Base-by-base conservation (phyloP, 2,888 invertebrate species). In the Nomada lathburiana region DNA sequence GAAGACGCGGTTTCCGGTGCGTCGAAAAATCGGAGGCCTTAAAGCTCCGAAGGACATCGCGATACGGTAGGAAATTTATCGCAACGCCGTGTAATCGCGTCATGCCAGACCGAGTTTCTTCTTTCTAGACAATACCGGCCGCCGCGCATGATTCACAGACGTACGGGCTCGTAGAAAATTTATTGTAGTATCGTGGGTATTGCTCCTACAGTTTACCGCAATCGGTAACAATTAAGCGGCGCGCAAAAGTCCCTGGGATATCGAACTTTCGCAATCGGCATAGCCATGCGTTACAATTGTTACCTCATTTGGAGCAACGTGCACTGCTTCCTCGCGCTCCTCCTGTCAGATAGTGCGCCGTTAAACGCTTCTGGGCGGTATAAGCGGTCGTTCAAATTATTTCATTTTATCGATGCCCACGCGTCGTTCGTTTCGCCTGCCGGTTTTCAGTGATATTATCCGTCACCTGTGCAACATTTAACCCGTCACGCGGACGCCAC, bases 111-210 rank as follows among this genome's bases (percentile, higher is more conserved):
- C 67, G 79, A 82, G 86, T 80, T 86, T 80, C 84, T 86, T 86
- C 82, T 84, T 82, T 80, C 74, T 63, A 80, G 82, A 75, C 86
- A 80, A 80, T 82, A 70, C 76, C 82, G 67, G 79, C 79, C 76
- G 86, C 77, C 55, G 83, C 86, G 84, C 86, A 84, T 86, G 86
- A 86, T 84, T 77, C 86, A 84, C 86, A 67, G 80, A 82, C 84
- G 62, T 82, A 77, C 71, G 72, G 72, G 86, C 71, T 75, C 79
- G 74, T 63, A 36, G 84, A 76, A 86, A 84, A 86, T 86, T 86
- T 86, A 86, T 86, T 55, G 82, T 67, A 62, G 74, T 82, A 60
- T 76, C 78, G 82, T 53, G 82, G 82, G 79, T 76, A 86, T 84
- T 80, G 83, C 79, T 73, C 70, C 84, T 68, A 74, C 69, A 80